Percentiles rank a stretch among this genome's conserved stretches.
These are phyloP conservation scores for Notarius lentiginosus DNA, from an alignment of 2,113 vertebrate species.

Conservation along the genomic window DNA sequence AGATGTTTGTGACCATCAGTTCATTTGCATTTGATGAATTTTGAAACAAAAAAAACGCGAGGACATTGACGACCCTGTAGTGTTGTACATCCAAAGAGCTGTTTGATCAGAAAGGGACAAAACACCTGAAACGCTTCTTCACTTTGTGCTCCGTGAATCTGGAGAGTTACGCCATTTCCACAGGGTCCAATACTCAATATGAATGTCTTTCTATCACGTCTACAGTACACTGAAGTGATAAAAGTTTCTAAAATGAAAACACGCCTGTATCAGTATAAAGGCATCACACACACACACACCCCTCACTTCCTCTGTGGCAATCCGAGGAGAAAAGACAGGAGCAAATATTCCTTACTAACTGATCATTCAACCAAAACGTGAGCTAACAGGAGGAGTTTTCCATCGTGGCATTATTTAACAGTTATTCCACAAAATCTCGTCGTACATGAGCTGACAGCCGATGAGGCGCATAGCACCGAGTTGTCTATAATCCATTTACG, in stretches of 20 bases:
- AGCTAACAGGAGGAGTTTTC: no score
- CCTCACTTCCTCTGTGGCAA: constrained; percentile 59
- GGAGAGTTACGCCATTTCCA: no score
- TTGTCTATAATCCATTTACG: no score
- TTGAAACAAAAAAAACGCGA: no score
- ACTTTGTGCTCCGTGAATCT: no score
- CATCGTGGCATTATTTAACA: neutral
- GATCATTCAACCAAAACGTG: neutral
- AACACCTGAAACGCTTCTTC: neutral
- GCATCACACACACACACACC: constrained; percentile 44
- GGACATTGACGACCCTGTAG: no score
- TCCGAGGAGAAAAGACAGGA: constrained; percentile 48
- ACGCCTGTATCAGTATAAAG: neutral
- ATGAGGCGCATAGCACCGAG: no score
- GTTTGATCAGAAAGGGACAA: no score
- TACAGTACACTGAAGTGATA: neutral
- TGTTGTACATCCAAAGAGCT: no score
- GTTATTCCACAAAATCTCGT: no score
- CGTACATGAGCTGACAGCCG: no score
- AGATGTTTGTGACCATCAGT: neutral
- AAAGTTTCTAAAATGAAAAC: neutral
- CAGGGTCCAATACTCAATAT: neutral
- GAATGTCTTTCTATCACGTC: neutral
- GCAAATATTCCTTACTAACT: constrained; percentile 2
- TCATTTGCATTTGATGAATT: no score